A percentile compares a stretch with the other conserved stretches of the same genome.
Evolutionary conservation across 1,140 invertebrate species (phyloP).

Genomic region (Trissolcus basalis): DNA sequence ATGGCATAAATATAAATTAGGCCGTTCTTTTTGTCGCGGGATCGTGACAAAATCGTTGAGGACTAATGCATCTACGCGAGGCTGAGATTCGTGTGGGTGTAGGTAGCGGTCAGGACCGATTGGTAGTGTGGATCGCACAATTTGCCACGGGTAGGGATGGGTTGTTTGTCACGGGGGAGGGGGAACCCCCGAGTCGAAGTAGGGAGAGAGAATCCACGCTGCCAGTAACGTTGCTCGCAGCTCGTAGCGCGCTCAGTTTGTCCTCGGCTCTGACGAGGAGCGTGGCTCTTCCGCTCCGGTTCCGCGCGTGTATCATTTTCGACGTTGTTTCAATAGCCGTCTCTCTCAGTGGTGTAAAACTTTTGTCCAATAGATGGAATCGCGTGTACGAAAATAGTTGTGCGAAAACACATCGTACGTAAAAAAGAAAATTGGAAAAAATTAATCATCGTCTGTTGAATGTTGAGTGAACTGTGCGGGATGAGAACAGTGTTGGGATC

Average conservation of each 20-base stretch:
- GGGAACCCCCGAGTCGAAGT: conserved; percentile 32
- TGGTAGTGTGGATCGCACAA: conserved; percentile 56
- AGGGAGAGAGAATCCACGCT: conserved; percentile 55
- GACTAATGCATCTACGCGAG: conserved; percentile 51
- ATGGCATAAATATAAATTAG: conserved; percentile 55
- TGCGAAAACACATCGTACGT: not conserved
- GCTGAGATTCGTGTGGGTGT: conserved; percentile 58
- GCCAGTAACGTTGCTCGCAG: conserved; percentile 61
- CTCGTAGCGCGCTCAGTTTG: conserved; percentile 48
- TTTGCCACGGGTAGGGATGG: conserved; percentile 56
- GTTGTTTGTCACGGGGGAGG: conserved; percentile 18
- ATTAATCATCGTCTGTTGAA: conserved; percentile 18
- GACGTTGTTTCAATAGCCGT: not conserved
- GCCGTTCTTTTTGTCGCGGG: conserved; percentile 45
- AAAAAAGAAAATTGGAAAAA: no score
- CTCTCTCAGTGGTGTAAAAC: conserved; percentile 19
- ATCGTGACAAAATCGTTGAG: conserved; percentile 57
- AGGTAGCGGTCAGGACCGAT: conserved; percentile 52
- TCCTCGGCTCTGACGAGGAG: conserved; percentile 52
- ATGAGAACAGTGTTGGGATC: conserved; percentile 46
- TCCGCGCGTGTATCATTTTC: conserved; percentile 18
- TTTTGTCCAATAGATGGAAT: conserved; percentile 12
- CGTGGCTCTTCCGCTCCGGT: conserved; percentile 29
- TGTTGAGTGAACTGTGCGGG: conserved; percentile 44
- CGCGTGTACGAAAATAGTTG: not conserved